phyloP scores from a whole-genome alignment of 2,797 vertebrate genomes.

The Pachyuromys duprasi region DNA sequence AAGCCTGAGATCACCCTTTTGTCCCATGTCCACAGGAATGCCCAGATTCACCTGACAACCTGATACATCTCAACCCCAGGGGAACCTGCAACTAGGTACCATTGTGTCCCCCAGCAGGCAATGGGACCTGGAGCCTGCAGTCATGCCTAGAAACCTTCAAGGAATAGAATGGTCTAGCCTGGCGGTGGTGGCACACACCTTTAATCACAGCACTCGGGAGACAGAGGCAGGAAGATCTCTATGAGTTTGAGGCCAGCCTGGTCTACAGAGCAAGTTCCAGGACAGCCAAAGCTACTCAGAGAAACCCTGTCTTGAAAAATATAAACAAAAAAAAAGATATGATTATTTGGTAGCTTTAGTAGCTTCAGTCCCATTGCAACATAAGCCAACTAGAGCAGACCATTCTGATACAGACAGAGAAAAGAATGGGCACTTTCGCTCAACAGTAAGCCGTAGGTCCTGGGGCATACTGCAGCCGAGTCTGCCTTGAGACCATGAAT shows the following conservation, averaged over 20 bases:
- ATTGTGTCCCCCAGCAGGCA: neutral
- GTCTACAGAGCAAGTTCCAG: neutral
- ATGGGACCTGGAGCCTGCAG: neutral
- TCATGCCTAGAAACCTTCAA: neutral
- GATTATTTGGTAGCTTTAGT: neutral
- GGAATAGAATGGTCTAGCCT: neutral
- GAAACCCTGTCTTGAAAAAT: neutral
- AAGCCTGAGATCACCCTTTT: neutral
- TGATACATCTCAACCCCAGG: neutral
- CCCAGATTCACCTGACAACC: neutral
- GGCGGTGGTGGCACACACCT: neutral
- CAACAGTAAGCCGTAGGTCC: neutral
- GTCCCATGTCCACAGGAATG: neutral
- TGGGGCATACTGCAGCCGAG: neutral
- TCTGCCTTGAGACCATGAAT: neutral
- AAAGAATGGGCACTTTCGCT: neutral
- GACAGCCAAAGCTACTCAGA: neutral
- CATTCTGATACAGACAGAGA: neutral
- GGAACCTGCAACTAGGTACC: neutral
- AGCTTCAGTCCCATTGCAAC: neutral
- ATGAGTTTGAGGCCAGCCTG: neutral
- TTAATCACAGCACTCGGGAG: neutral
- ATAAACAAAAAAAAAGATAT: neutral
- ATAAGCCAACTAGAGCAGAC: neutral
- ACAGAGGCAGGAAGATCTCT: neutral